A percentile compares a stretch with the other conserved stretches of the same genome.
Conservation (phyloP, 2,888 invertebrate species). For the Papilio elwesi region DNA sequence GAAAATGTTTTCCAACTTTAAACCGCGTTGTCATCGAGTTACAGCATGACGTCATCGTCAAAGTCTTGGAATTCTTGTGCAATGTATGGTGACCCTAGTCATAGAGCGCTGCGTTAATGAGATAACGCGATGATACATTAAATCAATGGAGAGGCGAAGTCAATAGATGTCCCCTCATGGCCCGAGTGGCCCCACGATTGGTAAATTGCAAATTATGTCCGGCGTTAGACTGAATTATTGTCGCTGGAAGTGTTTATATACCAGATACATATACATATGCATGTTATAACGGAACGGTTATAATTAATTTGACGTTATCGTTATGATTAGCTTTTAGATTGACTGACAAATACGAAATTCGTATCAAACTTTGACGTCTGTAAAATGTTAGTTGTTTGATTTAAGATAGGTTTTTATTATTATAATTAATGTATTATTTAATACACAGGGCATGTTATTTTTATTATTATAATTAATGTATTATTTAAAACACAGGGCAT, state of each 20-base stretch:
- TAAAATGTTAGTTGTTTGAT: background rate
- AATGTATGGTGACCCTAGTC: constrained; percentile 33
- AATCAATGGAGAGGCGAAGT: constrained; percentile 46
- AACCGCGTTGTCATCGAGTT: background rate
- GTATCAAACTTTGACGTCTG: background rate
- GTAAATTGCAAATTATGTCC: constrained; percentile 40
- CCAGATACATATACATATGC: background rate
- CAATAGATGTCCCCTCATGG: constrained; percentile 31
- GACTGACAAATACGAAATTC: background rate
- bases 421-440: too few species aligned
- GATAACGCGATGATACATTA: constrained; percentile 48
- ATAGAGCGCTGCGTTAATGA: constrained; percentile 49
- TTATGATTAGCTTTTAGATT: background rate
- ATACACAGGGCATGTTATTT: too few species aligned
- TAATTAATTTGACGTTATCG: constrained; percentile 27
- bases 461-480: background rate
- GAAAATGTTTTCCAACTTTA: background rate
- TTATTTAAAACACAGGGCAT: background rate
- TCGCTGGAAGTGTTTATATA: constrained; percentile 37
- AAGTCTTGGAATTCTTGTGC: background rate
- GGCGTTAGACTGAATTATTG: constrained; percentile 39
- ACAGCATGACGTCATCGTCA: background rate
- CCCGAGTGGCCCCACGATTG: constrained; percentile 30
- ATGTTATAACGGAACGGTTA: constrained; percentile 15
- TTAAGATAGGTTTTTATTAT: too few species aligned